Evolutionary conservation across 2,113 vertebrate genomes (phyloP).

Genomic region (Brachyhypopomus occidentalis): DNA sequence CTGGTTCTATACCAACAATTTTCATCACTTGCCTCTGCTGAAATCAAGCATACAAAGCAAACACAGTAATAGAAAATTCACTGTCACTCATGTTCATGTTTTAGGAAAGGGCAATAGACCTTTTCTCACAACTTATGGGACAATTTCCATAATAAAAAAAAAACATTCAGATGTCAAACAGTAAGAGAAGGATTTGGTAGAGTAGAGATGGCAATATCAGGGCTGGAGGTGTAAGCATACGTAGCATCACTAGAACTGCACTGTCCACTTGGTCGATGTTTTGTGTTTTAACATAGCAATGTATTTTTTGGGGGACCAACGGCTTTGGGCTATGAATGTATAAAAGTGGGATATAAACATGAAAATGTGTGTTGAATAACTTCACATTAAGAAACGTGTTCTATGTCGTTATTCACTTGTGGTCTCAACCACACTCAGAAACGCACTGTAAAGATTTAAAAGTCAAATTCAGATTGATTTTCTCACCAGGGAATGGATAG

Average conservation of each 20-base stretch:
- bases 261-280: constrained; percentile 57
- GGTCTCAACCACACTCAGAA: neutral
- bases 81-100: constrained; percentile 44
- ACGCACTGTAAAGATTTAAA: neutral
- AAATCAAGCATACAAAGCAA: neutral
- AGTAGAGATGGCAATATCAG: constrained; percentile 56
- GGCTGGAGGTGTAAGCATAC: constrained; percentile 55
- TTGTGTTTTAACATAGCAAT: constrained; percentile 66
- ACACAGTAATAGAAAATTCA: constrained; percentile 27
- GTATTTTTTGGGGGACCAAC: constrained; percentile 75
- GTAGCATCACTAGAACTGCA: constrained; percentile 60
- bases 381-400: constrained; percentile 45
- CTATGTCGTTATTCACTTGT: constrained; percentile 46
- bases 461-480: neutral
- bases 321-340: constrained; percentile 61
- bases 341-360: constrained; percentile 58
- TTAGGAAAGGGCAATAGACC: constrained; percentile 14
- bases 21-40: constrained; percentile 30
- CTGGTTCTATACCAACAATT: constrained; percentile 49
- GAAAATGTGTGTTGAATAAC: constrained; percentile 53
- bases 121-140: constrained; percentile 1
- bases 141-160: constrained; percentile 1
- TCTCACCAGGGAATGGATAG: neutral
- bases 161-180: constrained; percentile 25
- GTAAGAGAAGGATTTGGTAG: constrained; percentile 49